Base-by-base conservation (phyloP, 2,888 invertebrate genomes). In the Xestia ashworthii region DNA sequence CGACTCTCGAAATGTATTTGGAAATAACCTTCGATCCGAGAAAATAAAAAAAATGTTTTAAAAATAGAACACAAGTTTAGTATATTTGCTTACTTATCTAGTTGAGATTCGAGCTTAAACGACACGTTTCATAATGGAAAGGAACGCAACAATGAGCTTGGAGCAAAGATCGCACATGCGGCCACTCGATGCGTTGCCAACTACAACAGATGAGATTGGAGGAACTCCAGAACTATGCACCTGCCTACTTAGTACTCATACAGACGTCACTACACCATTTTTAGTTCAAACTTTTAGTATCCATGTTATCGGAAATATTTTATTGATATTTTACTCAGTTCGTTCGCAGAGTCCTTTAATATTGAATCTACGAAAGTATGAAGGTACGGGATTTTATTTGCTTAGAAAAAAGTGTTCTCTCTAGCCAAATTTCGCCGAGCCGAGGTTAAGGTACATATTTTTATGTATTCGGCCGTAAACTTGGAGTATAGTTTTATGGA, bases 121-220 rank as follows among this genome's bases (percentile, higher is more conserved):
- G 91, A 93, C 94, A 95, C 94, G 94, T 95, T 93, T 91, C 88
- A 86, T 91, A 91, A 91, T 90, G 88, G 88, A 89, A 91, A 89
- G 87, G 87, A 88, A 88, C 88, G 92, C 92, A 94, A 94, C 95
- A 94, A 94, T 94, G 92, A 89, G 91, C 87, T 84, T 91, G 87
- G 87, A 93, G 88, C 89, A 89, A 93, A 93, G 92, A 93, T 94
- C 93, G 93, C 95, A 95, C 92, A 95, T 95, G 95, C 89, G 93
- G 88, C 94, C 91, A 90, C 86, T 89, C 91, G 89, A 89, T 91
- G 89, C 88, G 90, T 91, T 93, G 94, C 94, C 92, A 93, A 92
- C 92, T 90, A 88, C 87, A 92, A 89, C 87, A 90, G 91, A 94
- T 93, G 91, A 92, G 93, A 93, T 95, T 95, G 93, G 93, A 94